These are phyloP conservation scores for Morpho achilles DNA, from an alignment of 2,888 invertebrate species.

Conservation along the genomic window DNA sequence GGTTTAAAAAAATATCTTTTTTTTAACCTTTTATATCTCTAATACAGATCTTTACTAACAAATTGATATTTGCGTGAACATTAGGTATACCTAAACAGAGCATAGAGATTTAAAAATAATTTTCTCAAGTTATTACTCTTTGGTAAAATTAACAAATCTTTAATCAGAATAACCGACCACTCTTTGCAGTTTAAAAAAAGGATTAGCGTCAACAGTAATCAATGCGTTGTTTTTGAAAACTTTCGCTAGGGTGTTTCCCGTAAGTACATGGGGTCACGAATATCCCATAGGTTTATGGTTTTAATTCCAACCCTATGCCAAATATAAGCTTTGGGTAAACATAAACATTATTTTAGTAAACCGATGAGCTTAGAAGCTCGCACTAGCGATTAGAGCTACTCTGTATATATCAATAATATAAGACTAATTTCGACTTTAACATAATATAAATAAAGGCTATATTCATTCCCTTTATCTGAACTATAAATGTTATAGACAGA, in stretches of 20 bases:
- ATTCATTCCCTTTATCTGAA: too few relatives aligned
- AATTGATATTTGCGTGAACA: too few relatives aligned
- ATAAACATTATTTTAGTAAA: conserved; percentile 77
- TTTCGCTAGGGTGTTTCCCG: conserved; percentile 14
- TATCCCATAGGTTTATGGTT: conserved; percentile 46
- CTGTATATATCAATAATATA: conserved; percentile 28
- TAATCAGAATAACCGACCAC: too few relatives aligned
- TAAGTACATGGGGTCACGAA: conserved; percentile 21
- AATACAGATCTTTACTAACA: too few relatives aligned
- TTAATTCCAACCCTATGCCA: conserved; percentile 45
- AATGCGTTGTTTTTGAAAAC: conserved; percentile 7
- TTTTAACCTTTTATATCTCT: too few relatives aligned
- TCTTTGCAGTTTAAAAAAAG: neutral
- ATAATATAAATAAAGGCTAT: neutral
- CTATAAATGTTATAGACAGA: too few relatives aligned
- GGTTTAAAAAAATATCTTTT: too few relatives aligned
- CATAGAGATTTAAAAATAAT: too few relatives aligned
- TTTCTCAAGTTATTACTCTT: too few relatives aligned
- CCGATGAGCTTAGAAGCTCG: conserved; percentile 69
- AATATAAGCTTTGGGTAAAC: conserved; percentile 61
- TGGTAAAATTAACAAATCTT: too few relatives aligned
- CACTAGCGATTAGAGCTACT: conserved; percentile 61
- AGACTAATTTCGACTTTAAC: conserved; percentile 16
- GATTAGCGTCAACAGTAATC: neutral
- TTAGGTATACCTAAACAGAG: too few relatives aligned